Evolutionary conservation across 2,113 vertebrate species (phyloP).

Genomic region (Chamaetylas fuelleborni): DNA sequence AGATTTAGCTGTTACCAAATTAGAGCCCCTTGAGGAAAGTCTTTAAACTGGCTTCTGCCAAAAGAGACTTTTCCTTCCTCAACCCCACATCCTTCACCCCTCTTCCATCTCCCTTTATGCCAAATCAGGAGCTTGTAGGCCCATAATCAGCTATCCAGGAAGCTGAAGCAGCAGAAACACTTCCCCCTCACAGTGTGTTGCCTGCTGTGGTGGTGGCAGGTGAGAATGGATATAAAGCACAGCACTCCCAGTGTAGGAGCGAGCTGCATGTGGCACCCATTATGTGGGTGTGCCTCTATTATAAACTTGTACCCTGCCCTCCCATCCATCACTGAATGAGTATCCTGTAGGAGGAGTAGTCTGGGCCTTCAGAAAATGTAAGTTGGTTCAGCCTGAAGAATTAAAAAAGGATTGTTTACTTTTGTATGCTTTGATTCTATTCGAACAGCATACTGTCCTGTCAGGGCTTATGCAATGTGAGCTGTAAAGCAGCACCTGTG

Average conservation of each 20-base stretch:
- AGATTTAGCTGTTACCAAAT: neutral
- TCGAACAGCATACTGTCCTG: neutral
- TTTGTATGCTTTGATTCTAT: neutral
- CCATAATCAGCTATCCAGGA: neutral
- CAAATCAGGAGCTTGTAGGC: neutral
- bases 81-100: too few relatives aligned
- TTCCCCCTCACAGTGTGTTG: neutral
- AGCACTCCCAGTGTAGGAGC: fast-evolving
- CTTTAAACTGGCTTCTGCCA: neutral
- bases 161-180: neutral
- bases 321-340: neutral
- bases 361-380: neutral
- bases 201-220: neutral
- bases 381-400: neutral
- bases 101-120: neutral
- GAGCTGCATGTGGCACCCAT: fast-evolving
- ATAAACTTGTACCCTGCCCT: neutral
- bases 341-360: neutral
- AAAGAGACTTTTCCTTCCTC: neutral
- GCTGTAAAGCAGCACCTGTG: neutral
- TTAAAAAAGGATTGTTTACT: neutral
- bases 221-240: neutral
- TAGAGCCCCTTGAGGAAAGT: neutral
- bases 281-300: neutral
- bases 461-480: neutral